Conservation (phyloP, 2,888 invertebrate genomes). For the Aquatica leii region DNA sequence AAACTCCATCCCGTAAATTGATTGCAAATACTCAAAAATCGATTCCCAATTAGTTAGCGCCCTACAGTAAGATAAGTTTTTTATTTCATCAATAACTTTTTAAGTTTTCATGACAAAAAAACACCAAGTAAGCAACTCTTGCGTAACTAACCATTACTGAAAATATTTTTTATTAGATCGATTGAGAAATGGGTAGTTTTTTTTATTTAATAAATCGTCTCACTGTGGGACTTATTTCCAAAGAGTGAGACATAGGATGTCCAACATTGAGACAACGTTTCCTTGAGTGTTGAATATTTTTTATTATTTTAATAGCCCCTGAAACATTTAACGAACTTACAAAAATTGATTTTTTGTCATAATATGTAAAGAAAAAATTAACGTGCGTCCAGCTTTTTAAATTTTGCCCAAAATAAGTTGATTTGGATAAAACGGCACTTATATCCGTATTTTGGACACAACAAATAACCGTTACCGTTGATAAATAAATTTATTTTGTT, state of each 20-base stretch:
- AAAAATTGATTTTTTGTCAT: neutral
- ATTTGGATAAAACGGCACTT: slow-evolving; percentile 1
- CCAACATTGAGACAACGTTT: neutral
- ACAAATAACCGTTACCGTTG: neutral
- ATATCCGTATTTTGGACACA: neutral
- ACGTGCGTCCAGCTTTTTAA: neutral
- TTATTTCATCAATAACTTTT: no score
- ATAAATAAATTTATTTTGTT: slow-evolving; percentile 2
- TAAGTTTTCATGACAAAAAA: no score
- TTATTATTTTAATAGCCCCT: neutral
- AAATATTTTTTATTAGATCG: neutral
- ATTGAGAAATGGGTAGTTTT: neutral
- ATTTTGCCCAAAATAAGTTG: slow-evolving; percentile 2
- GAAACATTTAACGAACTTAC: neutral
- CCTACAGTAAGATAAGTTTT: no score
- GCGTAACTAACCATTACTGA: no score
- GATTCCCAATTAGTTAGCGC: no score
- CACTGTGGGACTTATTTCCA: neutral
- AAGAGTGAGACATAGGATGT: slow-evolving; percentile 2
- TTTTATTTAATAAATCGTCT: neutral
- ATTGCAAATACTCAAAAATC: no score
- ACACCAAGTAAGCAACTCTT: no score
- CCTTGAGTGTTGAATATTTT: neutral
- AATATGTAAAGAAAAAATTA: neutral
- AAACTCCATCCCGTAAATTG: no score